Conservation (phyloP, 2,797 vertebrate genomes). For the Alosa sapidissima region DNA sequence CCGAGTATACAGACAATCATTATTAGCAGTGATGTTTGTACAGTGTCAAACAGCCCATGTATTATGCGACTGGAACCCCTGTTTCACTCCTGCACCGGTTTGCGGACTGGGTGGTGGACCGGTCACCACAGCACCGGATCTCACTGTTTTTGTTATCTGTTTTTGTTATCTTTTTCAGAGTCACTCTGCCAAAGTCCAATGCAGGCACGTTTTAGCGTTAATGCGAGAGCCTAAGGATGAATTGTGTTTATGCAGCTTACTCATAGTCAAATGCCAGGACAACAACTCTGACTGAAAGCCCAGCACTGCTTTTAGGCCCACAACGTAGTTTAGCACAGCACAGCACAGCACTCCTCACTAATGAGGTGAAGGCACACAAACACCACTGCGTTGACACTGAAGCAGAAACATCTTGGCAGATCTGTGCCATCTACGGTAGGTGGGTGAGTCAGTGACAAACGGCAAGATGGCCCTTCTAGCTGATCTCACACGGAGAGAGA, state of each 20-base stretch:
- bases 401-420: background rate
- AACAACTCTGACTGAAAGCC: background rate
- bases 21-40: background rate
- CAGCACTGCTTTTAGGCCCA: background rate
- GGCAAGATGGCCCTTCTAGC: background rate
- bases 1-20: background rate
- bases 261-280: background rate
- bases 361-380: background rate
- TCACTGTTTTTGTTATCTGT: background rate
- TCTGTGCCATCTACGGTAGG: constrained; percentile 13
- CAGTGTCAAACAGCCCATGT: background rate
- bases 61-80: background rate
- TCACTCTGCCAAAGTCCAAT: background rate
- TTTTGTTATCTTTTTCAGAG: background rate
- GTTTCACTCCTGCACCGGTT: background rate
- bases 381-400: background rate
- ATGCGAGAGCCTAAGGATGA: background rate
- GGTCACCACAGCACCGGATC: background rate
- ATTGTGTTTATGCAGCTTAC: background rate
- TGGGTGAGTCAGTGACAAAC: background rate
- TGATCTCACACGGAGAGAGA: background rate
- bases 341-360: background rate
- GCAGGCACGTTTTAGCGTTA: background rate
- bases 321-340: background rate
- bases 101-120: too few relatives aligned